Base-by-base conservation (phyloP, 2,888 invertebrate species). In the Epirrhoe alternata region DNA sequence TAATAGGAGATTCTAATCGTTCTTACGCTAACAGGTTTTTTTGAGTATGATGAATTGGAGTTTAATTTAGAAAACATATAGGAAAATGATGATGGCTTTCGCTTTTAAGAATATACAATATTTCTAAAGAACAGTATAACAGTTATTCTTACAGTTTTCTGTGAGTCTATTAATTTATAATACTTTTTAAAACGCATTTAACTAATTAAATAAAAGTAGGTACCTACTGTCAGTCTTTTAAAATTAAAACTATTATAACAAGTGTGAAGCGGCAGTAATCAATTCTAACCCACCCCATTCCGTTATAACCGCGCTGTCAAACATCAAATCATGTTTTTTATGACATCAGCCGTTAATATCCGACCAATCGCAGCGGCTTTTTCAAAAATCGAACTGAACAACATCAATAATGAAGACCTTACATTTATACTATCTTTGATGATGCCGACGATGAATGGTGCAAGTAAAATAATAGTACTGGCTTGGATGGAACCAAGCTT, bases 321-420 rank as follows among this genome's bases (percentile, higher is more conserved):
- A 77, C 77, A 79, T 77, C 71, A 75, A 82, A 75, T 79, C 69
- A 66, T 73, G 65, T 74, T 75, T 79, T n/a, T 80, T 78, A 78
- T 78, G 72, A 75, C 73, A 72, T 74, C 74, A 73, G 74, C 74
- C 77, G 79, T 82, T 81, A 78, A 85, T 83, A 84, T 79, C 79
- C 75, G 72, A 82, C 85, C 83, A 82, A 88, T 86, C 78, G 73
- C 68, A 66, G 75, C 67, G 74, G 74, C 78, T 77, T 81, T 86
- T 86, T 79, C 74, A 75, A 84, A 89, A 89, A 90, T 90, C 86
- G 86, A 89, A 85, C 89, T 87, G 90, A 91, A 90, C 87, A 86
- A 86, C 73, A 84, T 86, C 82, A 81, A 85, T 85, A 88, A 91
- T 90, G 85, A 89, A 87, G 87, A 83, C 84, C 85, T 91, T 88